Evolutionary conservation across 1,140 invertebrate genomes (phyloP).

Genomic region (Leptopilina boulardi): DNA sequence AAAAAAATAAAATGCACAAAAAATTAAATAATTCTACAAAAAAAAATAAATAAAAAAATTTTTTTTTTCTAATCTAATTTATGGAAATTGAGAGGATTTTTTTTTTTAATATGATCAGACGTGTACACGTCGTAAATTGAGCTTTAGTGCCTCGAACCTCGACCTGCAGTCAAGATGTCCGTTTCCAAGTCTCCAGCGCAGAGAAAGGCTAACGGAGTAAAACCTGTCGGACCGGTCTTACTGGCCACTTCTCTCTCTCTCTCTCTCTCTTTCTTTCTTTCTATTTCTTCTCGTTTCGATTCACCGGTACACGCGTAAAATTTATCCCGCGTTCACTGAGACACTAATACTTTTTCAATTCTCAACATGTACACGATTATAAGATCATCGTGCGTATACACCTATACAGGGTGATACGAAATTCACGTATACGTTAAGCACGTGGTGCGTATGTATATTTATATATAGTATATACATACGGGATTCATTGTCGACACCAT

Average conservation of each 20-base stretch:
- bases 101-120: constrained; percentile 19
- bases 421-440: constrained; percentile 13
- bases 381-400: not conserved
- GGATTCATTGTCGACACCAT: constrained; percentile 1
- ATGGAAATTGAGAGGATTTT: constrained; percentile 7
- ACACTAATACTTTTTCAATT: not conserved
- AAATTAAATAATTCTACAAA: not conserved
- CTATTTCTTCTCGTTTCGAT: constrained; percentile 39
- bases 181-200: constrained; percentile 24
- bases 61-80: not conserved
- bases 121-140: constrained; percentile 1
- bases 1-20: too few species aligned
- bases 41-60: constrained; percentile 28
- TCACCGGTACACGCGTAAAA: constrained; percentile 42
- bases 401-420: constrained; percentile 4
- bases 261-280: constrained; percentile 45
- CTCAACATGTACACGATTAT: not conserved
- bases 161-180: constrained; percentile 34
- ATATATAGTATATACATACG: too few species aligned
- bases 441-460: not conserved
- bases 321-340: constrained; percentile 39
- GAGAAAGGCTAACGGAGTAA: constrained; percentile 72
- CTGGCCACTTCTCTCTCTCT: constrained; percentile 52
- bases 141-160: constrained; percentile 21
- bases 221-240: constrained; percentile 73